A percentile compares a stretch with the other conserved stretches of the same genome.
Evolutionary conservation across 2,113 vertebrate genomes (phyloP).

Genomic region (Sinocyclocheilus anophthalmus): DNA sequence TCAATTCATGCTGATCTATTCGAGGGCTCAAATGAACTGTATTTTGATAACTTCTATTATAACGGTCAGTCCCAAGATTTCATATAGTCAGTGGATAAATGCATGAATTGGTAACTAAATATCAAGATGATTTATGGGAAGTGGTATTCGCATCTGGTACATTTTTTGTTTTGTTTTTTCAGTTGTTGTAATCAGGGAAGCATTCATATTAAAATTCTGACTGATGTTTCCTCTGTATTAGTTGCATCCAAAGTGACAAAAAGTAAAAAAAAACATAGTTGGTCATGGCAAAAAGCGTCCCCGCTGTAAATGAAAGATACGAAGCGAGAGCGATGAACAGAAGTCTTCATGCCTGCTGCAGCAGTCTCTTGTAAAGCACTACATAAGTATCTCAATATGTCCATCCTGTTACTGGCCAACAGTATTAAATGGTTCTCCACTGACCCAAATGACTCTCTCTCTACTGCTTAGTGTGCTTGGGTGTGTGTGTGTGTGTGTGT

Average conservation of each 20-base stretch:
- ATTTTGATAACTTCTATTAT: background rate
- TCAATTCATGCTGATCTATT: background rate
- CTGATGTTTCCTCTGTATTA: too few relatives aligned
- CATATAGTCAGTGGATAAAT: background rate
- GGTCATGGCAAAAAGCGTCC: too few relatives aligned
- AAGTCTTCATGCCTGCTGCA: slow-evolving; percentile 6
- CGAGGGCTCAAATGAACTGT: background rate
- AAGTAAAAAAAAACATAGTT: too few relatives aligned
- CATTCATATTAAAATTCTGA: too few relatives aligned
- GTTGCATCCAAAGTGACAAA: too few relatives aligned
- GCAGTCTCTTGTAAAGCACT: slow-evolving; percentile 41
- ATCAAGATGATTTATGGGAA: background rate
- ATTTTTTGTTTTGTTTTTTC: background rate
- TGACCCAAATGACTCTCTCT: slow-evolving; percentile 27
- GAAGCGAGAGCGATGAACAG: background rate
- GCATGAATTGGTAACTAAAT: background rate
- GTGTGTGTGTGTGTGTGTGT: slow-evolving; percentile 23
- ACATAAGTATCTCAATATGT: slow-evolving; percentile 53
- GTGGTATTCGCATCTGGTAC: too few relatives aligned
- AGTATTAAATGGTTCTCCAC: slow-evolving; percentile 47
- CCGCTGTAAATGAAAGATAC: too few relatives aligned
- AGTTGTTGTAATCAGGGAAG: too few relatives aligned
- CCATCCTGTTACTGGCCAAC: slow-evolving; percentile 39
- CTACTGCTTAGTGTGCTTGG: slow-evolving; percentile 3
- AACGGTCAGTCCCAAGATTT: background rate